A percentile compares a stretch with the other conserved stretches of the same genome.
Evolutionary conservation across 1,140 invertebrate genomes (phyloP).

Genomic region (Phthorimaea operculella): DNA sequence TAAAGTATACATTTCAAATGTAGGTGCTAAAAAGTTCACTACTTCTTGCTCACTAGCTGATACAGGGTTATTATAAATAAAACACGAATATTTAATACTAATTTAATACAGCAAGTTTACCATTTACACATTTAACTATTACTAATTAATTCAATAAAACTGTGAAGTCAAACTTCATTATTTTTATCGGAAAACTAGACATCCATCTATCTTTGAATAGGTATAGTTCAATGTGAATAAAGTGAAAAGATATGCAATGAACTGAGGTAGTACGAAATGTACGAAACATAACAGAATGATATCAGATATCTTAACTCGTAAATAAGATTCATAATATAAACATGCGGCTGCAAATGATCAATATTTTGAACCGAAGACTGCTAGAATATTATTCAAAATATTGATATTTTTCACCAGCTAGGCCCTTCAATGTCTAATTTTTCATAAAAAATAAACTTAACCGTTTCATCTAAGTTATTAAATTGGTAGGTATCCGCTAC

Average conservation of each 20-base stretch:
- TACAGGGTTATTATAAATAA: slow-evolving; percentile 17
- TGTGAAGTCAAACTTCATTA: slow-evolving; percentile 54
- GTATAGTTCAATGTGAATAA: not conserved
- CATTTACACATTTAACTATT: slow-evolving; percentile 48
- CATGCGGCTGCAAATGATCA: not conserved
- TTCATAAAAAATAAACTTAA: slow-evolving; percentile 16
- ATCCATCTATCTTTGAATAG: slow-evolving; percentile 8
- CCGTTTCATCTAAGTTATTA: slow-evolving; percentile 22
- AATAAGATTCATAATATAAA: not conserved
- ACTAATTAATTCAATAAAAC: slow-evolving; percentile 40
- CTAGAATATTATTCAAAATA: not conserved
- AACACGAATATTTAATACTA: slow-evolving; percentile 48
- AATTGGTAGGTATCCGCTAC: slow-evolving; percentile 37
- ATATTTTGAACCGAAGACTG: slow-evolving; percentile 1
- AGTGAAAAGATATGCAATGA: slow-evolving; percentile 44
- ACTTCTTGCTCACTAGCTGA: no score
- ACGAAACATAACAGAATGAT: slow-evolving; percentile 7
- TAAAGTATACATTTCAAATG: no score
- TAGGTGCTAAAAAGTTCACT: no score
- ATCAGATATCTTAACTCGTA: slow-evolving; percentile 7
- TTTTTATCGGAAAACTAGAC: slow-evolving; percentile 24
- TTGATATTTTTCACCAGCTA: slow-evolving; percentile 5
- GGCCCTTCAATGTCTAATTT: slow-evolving; percentile 18
- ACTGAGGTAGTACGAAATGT: slow-evolving; percentile 38
- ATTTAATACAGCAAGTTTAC: slow-evolving; percentile 59